A percentile compares a stretch with the other conserved stretches of the same genome.
These are phyloP conservation scores for Paratrypauchen microcephalus DNA, from an alignment of 2,797 vertebrate species.

Conservation along the genomic window DNA sequence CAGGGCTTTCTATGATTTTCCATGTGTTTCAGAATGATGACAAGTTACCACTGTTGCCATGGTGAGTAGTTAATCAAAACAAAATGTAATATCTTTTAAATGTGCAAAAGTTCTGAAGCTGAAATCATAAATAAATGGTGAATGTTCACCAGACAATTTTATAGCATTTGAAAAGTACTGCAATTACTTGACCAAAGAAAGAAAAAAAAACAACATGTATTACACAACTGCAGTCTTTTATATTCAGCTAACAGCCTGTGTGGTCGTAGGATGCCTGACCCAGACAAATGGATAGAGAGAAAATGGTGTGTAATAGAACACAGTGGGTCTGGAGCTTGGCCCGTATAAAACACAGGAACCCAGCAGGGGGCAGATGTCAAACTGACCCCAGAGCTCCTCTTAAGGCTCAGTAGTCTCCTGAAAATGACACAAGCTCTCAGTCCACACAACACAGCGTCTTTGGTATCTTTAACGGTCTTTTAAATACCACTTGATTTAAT, in stretches of 20 bases:
- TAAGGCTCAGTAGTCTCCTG: constrained; percentile 2
- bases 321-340: constrained; percentile 9
- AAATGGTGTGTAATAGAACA: not conserved
- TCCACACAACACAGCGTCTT: not conserved
- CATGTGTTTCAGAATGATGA: no score
- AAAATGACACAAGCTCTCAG: not conserved
- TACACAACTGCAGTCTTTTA: not conserved
- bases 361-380: not conserved
- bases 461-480: not conserved
- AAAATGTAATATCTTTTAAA: no score
- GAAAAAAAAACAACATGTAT: not conserved
- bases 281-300: not conserved
- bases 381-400: constrained; percentile 9
- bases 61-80: no score
- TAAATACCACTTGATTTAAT: not conserved
- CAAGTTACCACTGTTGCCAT: no score
- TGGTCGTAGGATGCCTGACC: not conserved
- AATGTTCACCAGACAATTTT: no score
- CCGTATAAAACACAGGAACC: constrained; percentile 1
- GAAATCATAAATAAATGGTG: no score
- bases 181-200: not conserved
- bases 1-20: no score
- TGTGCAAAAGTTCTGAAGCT: no score
- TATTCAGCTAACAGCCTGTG: not conserved
- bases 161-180: no score